These are phyloP conservation scores for Conus betulinus DNA, from an alignment of 1,140 invertebrate genomes.

Conservation along the genomic window DNA sequence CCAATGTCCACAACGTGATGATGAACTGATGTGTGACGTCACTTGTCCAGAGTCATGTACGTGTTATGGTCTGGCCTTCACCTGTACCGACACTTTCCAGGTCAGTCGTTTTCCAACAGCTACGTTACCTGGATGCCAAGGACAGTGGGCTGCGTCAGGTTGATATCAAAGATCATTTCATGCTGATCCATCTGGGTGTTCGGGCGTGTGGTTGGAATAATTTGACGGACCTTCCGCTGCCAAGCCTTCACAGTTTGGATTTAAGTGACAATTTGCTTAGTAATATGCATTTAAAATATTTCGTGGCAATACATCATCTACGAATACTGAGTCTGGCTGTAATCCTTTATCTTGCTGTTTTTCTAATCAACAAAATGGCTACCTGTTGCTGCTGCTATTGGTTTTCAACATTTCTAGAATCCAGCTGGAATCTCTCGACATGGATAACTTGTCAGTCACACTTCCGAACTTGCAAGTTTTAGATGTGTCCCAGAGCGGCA, in stretches of 20 bases:
- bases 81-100: background rate
- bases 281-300: background rate
- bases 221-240: background rate
- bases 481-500: too few relatives aligned
- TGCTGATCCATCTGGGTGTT: conserved; percentile 25
- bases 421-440: background rate
- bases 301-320: background rate
- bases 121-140: conserved; percentile 5
- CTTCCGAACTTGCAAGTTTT: too few relatives aligned
- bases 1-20: conserved; percentile 38
- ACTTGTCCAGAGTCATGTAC: conserved; percentile 32
- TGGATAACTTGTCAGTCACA: background rate
- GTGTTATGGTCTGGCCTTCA: conserved; percentile 24
- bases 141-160: background rate
- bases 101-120: background rate
- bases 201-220: background rate
- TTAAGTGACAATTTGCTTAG: conserved; percentile 27
- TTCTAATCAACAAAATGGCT: background rate
- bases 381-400: background rate
- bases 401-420: too few relatives aligned
- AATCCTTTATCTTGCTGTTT: background rate
- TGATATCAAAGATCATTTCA: background rate
- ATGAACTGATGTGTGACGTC: conserved; percentile 38
- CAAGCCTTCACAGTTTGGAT: conserved; percentile 11
- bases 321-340: background rate